Percentiles rank a stretch among this genome's conserved stretches.
phyloP scores from a whole-genome alignment of 2,113 vertebrate genomes.

The Otis tarda region DNA sequence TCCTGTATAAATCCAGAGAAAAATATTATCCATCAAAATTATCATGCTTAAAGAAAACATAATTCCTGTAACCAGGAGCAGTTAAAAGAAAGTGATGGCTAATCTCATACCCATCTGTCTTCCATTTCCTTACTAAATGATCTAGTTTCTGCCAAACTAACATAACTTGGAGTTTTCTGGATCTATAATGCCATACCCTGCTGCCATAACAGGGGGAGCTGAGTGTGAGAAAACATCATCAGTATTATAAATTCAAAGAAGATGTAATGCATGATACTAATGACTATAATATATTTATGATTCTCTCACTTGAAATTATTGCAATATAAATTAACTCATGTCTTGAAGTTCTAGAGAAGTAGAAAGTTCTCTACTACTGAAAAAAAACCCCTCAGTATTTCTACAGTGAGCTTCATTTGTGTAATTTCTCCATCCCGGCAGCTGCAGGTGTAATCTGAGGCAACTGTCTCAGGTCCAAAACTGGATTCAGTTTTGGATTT shows the following conservation, averaged over 20 bases:
- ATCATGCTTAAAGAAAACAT: not conserved
- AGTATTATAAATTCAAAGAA: not conserved
- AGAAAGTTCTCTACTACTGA: not conserved
- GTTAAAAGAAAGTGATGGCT: not conserved
- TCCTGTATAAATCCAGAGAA: not conserved
- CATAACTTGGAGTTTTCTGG: not conserved
- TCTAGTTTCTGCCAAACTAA: not conserved
- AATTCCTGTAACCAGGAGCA: not conserved
- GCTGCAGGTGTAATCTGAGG: not conserved
- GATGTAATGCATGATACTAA: not conserved
- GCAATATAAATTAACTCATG: not conserved
- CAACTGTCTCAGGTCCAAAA: not conserved
- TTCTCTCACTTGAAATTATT: not conserved
- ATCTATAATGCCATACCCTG: not conserved
- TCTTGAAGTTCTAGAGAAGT: not conserved
- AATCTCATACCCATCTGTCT: not conserved
- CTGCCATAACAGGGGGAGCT: accelerated
- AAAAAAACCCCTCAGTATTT: not conserved
- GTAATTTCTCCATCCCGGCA: not conserved
- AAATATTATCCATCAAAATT: not conserved
- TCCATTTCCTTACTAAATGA: not conserved
- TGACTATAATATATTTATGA: not conserved
- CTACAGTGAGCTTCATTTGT: not conserved
- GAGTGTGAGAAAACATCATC: not conserved
- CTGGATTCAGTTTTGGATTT: not conserved